Conservation (phyloP, 2,888 invertebrate genomes). For the Trissolcus brochymenae region DNA sequence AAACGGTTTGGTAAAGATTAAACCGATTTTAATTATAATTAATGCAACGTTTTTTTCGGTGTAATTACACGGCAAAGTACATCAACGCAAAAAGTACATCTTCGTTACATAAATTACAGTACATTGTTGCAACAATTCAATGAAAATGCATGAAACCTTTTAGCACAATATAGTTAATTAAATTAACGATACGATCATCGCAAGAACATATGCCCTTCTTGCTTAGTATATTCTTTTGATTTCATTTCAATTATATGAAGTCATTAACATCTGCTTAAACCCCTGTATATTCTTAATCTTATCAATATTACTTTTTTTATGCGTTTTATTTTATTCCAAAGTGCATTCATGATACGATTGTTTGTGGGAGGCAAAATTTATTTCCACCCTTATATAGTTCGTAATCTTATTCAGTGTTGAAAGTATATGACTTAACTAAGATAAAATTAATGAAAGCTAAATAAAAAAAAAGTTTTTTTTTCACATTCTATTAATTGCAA, state of each 20-base stretch:
- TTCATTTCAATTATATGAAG: constrained; percentile 17
- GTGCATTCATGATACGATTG: too few species aligned
- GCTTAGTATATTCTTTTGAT: constrained; percentile 1
- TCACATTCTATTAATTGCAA: constrained; percentile 12
- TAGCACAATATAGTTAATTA: constrained; percentile 26
- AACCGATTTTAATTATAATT: too few species aligned
- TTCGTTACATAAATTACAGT: constrained; percentile 17
- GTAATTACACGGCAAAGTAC: constrained; percentile 9
- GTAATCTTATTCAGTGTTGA: constrained; percentile 5
- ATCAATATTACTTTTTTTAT: too few species aligned
- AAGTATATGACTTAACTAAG: constrained; percentile 27
- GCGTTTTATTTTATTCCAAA: background rate
- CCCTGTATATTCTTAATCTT: too few species aligned
- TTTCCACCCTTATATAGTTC: background rate
- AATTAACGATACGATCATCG: constrained; percentile 18
- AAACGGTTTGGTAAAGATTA: too few species aligned
- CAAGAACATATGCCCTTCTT: constrained; percentile 12
- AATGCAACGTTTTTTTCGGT: background rate
- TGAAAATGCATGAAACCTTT: constrained; percentile 37
- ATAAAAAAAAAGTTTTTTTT: constrained; percentile 27
- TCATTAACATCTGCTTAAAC: background rate
- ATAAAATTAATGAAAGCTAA: constrained; percentile 31
- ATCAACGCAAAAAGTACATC: constrained; percentile 20
- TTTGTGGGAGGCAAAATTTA: too few species aligned
- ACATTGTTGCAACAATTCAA: constrained; percentile 23